These are phyloP conservation scores for Amblyteles armatorius DNA, from an alignment of 2,888 invertebrate genomes.

Conservation along the genomic window DNA sequence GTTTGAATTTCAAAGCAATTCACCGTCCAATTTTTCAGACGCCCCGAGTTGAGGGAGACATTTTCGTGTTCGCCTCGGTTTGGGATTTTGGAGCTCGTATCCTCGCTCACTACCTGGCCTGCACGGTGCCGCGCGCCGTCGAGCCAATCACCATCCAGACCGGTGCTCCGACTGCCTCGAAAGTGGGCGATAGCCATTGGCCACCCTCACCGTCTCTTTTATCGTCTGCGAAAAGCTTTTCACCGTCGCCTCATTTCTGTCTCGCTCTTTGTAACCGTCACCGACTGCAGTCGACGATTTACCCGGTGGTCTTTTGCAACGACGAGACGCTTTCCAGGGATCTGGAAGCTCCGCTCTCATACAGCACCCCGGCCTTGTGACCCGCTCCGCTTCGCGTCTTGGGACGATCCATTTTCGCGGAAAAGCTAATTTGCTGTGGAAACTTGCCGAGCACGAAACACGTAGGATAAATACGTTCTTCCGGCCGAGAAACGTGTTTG, in stretches of 20 bases:
- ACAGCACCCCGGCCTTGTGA: constrained; percentile 6
- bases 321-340: constrained; percentile 48
- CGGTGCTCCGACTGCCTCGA: no score
- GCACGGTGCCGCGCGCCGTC: no score
- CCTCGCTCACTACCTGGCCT: no score
- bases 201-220: neutral
- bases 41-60: no score
- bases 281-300: constrained; percentile 43
- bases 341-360: constrained; percentile 16
- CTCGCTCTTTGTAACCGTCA: constrained; percentile 62
- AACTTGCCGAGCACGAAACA: constrained; percentile 74
- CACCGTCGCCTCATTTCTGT: constrained; percentile 41
- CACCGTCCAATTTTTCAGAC: no score
- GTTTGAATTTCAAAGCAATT: no score
- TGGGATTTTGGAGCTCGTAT: no score
- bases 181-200: neutral
- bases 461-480: constrained; percentile 79
- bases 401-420: constrained; percentile 75
- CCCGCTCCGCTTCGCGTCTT: constrained; percentile 56
- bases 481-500: constrained; percentile 73
- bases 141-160: no score
- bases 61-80: no score
- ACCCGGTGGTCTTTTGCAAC: constrained; percentile 17
- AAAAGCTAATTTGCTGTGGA: constrained; percentile 80
- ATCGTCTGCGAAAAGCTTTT: constrained; percentile 32